Base-by-base conservation (phyloP, 2,888 invertebrate genomes). In the Xanthia icteritia region DNA sequence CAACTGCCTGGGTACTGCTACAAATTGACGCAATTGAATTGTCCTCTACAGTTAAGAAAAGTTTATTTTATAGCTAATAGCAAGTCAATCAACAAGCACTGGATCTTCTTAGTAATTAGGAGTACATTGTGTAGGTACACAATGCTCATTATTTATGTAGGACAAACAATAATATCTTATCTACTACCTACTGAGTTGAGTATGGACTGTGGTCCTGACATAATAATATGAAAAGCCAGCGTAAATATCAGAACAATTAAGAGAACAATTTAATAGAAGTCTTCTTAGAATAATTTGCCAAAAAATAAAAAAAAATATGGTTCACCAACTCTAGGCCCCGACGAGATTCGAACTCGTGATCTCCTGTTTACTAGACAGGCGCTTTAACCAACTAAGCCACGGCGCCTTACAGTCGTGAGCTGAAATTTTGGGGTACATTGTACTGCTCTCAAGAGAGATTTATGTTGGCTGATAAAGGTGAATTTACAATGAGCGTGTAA, bases 311-410 rank as follows among this genome's bases (percentile, higher is more conserved):
- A 84, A 31, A 75, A 58, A 39, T 0, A n/a, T 27, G 54, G 17
- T 39, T 20, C 8, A 6, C 51, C 66, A 31, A 68, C 73, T 39
- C 60, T n/a, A 97, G 97, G 97, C 97, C 97, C 97, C 97, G 97
- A 94, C 97, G 97, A 97, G 97, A 97, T 97, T 97, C 97, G 97
- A 97, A 97, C 97, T 97, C 97, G 96, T 95, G 97, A 97, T 97
- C 97, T 97, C 97, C 97, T 97, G 97, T 97, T 97, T 97, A 97
- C 97, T 97, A 97, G 97, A 97, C 97, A 97, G 97, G 97, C 97
- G 97, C 97, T 97, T 97, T 97, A 97, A 97, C 97, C 97, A 97
- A 97, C 97, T 97, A 97, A 97, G 97, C 97, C 97, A 97, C 97
- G 97, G 97, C 97, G 97, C 97, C 97, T 89, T 89, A n/a, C 85